Evolutionary conservation across 2,888 invertebrate species (phyloP), one percentile per base, ranked within the genome.

Genomic region (Agonopterix arenella): DNA sequence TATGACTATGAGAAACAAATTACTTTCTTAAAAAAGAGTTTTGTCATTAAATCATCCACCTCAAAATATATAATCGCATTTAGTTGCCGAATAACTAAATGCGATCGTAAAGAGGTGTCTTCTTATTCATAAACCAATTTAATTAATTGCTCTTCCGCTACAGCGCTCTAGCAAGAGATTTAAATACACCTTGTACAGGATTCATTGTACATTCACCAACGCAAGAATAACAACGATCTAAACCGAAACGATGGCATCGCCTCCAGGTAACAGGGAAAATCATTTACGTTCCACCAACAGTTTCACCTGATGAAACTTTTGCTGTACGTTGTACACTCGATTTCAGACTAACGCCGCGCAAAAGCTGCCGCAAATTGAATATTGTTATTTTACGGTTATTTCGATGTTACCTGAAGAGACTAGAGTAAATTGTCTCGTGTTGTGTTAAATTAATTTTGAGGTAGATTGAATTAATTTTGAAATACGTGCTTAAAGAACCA

Each of bases 111-210:
- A 28, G 28, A 28, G 28, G 28, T 28, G 28, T 4, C 28, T 40
- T 40, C 40, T 40, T 40, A 40, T 43, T n/a, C 43, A 67, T 66
- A 72, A 75, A 73, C 66, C 60, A 64, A 61, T 71, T 70, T 59
- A 71, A 70, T 73, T 75, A 74, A 76, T 75, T 70, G 71, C 69
- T 74, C 70, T 66, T 56, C 61, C 11, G 40, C 46, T 41, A 37
- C 45, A 42, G 9, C 61, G 64, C 53, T 62, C 58, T 47, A 51
- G 48, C 47, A 54, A 56, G 56, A 61, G 61, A 63, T 70, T 70
- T 60, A 65, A 66, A 60, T 69, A 53, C 48, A 57, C 52, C 59
- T 59, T 42, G 11, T 11, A 11, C 55, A 55, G 59, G 46, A 66
- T 64, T 67, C 62, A 64, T 69, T 66, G 57, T 60, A 57, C 52